phyloP scores from a whole-genome alignment of 2,888 invertebrate species.

The Alsophila aescularia region DNA sequence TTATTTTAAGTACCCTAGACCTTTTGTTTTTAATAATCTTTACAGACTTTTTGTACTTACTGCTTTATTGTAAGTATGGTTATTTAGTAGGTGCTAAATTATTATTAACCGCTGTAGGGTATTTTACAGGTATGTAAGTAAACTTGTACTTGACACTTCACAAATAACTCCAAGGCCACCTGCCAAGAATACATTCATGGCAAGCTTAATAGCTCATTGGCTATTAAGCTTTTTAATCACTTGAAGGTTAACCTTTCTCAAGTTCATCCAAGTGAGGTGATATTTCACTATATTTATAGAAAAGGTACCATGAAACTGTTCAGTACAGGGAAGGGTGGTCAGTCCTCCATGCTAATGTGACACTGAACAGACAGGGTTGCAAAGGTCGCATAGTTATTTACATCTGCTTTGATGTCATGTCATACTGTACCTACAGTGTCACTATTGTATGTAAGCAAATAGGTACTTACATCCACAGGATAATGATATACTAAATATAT shows the following conservation, averaged over 20 bases:
- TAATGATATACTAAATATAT: too few relatives aligned
- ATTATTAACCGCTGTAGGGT: too few relatives aligned
- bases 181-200: not conserved
- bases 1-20: too few relatives aligned
- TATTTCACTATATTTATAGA: slow-evolving; percentile 36
- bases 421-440: not conserved
- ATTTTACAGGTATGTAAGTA: too few relatives aligned
- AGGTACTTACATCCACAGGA: not conserved
- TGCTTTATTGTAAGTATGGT: too few relatives aligned
- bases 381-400: slow-evolving; percentile 38
- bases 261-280: slow-evolving; percentile 7
- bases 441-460: not conserved
- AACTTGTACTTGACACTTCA: not conserved
- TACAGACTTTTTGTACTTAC: too few relatives aligned
- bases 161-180: not conserved
- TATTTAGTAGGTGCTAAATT: too few relatives aligned
- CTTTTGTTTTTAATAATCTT: too few relatives aligned
- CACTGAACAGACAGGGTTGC: slow-evolving; percentile 30
- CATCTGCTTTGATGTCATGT: not conserved
- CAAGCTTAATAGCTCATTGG: too few relatives aligned
- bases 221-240: not conserved
- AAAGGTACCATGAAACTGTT: not conserved
- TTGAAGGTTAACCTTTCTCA: slow-evolving; percentile 20
- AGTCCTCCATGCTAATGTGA: slow-evolving; percentile 39
- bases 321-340: slow-evolving; percentile 39